A percentile compares a stretch with the other conserved stretches of the same genome.
These are phyloP conservation scores for Sycobia sp. DNA, from an alignment of 1,140 invertebrate species.

Conservation along the genomic window DNA sequence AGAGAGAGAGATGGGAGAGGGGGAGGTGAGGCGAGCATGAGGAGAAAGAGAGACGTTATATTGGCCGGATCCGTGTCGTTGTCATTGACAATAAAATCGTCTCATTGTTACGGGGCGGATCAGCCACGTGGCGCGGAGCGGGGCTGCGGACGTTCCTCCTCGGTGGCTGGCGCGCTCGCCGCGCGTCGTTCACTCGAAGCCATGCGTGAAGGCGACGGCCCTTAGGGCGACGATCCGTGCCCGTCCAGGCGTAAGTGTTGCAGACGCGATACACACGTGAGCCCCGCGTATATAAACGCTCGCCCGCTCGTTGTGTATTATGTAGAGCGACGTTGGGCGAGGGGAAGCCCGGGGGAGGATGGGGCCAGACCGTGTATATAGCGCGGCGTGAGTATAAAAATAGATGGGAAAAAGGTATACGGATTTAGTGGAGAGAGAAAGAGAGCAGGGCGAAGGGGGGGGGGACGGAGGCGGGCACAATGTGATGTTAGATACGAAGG, in stretches of 20 bases:
- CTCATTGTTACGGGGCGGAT: conserved; percentile 42
- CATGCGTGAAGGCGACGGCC: conserved; percentile 34
- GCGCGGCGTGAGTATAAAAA: conserved; percentile 3
- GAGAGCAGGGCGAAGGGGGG: too few relatives aligned
- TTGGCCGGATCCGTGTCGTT: conserved; percentile 32
- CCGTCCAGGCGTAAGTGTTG: conserved; percentile 39
- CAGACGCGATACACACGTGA: conserved; percentile 20
- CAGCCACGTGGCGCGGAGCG: conserved; percentile 40
- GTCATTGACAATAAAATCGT: conserved; percentile 44
- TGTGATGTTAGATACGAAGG: too few relatives aligned
- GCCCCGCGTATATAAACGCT: too few relatives aligned
- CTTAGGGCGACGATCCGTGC: conserved; percentile 38
- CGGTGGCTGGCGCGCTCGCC: not conserved
- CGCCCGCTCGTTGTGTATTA: not conserved
- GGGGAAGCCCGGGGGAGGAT: conserved; percentile 2
- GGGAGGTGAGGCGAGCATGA: too few relatives aligned
- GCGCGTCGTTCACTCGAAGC: conserved; percentile 17
- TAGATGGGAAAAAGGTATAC: conserved; percentile 7
- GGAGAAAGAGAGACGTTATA: too few relatives aligned
- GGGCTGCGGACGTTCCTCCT: conserved; percentile 9
- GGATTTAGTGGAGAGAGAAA: too few relatives aligned
- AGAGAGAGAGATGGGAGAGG: too few relatives aligned
- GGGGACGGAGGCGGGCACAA: too few relatives aligned
- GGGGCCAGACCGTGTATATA: not conserved
- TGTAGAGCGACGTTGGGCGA: too few relatives aligned